phyloP scores from a whole-genome alignment of 2,797 vertebrate species.

The Smutsia temminckii region DNA sequence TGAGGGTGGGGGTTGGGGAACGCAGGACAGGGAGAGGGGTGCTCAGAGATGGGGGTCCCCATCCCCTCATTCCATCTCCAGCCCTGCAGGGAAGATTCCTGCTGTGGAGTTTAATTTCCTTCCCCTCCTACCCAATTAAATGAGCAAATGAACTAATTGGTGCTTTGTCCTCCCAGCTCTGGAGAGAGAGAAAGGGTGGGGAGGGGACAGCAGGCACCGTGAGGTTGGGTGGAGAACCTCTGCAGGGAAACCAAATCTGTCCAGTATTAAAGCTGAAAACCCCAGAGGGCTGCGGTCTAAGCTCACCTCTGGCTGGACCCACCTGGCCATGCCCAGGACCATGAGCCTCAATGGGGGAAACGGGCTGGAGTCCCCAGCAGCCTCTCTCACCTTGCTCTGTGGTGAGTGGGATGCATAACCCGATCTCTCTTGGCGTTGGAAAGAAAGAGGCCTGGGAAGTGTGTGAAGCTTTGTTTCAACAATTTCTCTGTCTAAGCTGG shows the following conservation, averaged over 20 bases:
- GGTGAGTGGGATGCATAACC: too few species aligned
- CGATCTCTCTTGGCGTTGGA: neutral
- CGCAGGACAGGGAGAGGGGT: neutral
- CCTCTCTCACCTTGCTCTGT: neutral
- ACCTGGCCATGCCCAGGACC: neutral
- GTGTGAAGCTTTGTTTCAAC: neutral
- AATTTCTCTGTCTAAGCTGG: neutral
- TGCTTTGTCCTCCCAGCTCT: constrained; percentile 81
- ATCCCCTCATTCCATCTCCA: constrained; percentile 9
- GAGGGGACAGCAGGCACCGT: neutral
- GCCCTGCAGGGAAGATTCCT: constrained; percentile 55
- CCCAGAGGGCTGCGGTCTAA: neutral
- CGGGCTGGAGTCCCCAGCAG: neutral
- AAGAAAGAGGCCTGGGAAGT: neutral
- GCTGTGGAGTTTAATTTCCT: constrained; percentile 86
- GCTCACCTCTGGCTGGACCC: neutral
- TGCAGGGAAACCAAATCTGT: neutral
- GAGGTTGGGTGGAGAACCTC: constrained; percentile 42
- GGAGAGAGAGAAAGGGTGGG: constrained; percentile 74
- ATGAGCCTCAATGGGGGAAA: rapidly evolving
- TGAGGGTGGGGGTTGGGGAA: neutral
- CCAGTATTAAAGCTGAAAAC: neutral
- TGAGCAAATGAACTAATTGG: constrained; percentile 85
- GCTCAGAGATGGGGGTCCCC: neutral
- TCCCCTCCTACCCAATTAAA: constrained; percentile 86